phyloP scores from a whole-genome alignment of 2,797 vertebrate genomes.

The Calcarius lapponicus region DNA sequence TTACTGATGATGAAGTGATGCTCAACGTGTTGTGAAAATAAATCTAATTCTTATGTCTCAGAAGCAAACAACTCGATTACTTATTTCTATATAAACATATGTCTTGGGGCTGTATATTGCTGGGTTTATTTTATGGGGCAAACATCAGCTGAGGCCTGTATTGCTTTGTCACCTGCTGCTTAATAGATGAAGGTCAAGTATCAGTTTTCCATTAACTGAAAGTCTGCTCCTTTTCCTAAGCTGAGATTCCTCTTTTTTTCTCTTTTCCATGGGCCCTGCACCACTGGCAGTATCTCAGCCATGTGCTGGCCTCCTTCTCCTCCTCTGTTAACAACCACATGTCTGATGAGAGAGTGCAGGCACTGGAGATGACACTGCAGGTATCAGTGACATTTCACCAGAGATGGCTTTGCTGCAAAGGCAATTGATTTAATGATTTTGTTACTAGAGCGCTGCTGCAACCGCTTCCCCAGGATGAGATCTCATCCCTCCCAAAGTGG shows the following conservation, averaged over 20 bases:
- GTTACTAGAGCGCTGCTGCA: background rate
- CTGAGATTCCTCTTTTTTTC: background rate
- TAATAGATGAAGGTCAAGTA: background rate
- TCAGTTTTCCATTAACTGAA: background rate
- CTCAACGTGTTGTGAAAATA: conserved; percentile 12
- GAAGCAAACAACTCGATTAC: background rate
- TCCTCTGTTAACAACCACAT: background rate
- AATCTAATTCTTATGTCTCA: background rate
- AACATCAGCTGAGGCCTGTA: background rate
- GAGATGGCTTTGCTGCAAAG: background rate
- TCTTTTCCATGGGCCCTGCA: background rate
- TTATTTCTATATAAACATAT: background rate
- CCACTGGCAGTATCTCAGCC: background rate
- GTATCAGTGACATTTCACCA: background rate
- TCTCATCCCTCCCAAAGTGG: background rate
- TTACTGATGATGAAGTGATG: background rate
- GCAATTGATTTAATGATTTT: conserved; percentile 19
- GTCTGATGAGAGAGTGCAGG: background rate
- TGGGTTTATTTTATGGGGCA: background rate
- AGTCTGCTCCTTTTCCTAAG: background rate
- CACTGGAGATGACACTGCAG: background rate
- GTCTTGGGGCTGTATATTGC: background rate
- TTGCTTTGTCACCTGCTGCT: background rate
- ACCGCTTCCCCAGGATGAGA: background rate
- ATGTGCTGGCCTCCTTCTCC: background rate